Evolutionary conservation across 2,888 invertebrate genomes (phyloP), one percentile per base, ranked within the genome.

Genomic region (Drosophila colorata): DNA sequence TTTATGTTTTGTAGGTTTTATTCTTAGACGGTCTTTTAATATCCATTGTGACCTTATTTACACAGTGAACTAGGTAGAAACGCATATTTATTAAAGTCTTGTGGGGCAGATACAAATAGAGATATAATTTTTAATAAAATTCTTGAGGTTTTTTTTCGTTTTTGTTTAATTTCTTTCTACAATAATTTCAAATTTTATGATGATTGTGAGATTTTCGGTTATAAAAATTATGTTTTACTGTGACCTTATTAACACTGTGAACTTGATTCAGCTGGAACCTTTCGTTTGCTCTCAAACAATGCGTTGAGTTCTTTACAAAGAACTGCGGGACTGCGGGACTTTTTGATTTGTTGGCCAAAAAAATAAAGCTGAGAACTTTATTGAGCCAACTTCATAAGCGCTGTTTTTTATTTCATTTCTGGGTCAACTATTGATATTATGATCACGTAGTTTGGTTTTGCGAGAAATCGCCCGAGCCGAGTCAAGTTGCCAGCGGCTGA

Each of bases 361-460:
- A 44, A 44, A 49, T n/a, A 38, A 37, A 58, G 47, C 41, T 51
- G 14, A 76, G 57, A 72, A 48, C 60, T 68, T 68, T 65, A 58
- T 31, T 60, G 57, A 63, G 28, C 57, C 41, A 35, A 67, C 25
- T 55, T 57, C 49, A 63, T 43, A 60, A 63, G 60, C 56, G 49
- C 20, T 56, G 11, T 11, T 31, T 33, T 33, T 13, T 13, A 13
- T 33, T 57, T 46, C 46, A 69, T 88, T 80, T 77, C 63, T 85
- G 82, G 86, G 89, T 89, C 88, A 85, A 71, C 88, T 77, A 85
- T 88, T 89, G 74, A 69, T 89, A 89, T 81, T 89, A 89, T 89
- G 88, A 82, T 78, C 86, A 85, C 89, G 89, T 87, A 74, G 84
- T 56, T 53, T 51, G 44, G 41, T 66, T 74, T 73, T 72, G 83